phyloP scores from a whole-genome alignment of 2,113 vertebrate species.

The Atractosteus spatula region DNA sequence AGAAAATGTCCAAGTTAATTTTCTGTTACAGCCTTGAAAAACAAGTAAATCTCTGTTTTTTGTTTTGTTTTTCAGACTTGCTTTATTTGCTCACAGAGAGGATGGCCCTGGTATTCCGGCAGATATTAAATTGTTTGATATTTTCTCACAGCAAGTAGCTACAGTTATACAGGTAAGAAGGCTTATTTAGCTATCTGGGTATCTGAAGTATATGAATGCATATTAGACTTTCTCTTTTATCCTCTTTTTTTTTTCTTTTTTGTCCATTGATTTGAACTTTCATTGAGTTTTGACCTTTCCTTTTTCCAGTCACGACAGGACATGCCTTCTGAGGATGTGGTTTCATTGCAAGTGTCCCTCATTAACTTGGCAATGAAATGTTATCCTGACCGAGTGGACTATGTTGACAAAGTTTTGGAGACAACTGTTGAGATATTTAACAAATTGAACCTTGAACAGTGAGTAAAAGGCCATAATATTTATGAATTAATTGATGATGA shows the following conservation, averaged over 20 bases:
- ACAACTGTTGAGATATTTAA: slow-evolving; percentile 98
- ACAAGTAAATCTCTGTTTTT: neutral
- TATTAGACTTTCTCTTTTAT: neutral
- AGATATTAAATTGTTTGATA: slow-evolving; percentile 97
- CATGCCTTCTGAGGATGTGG: slow-evolving; percentile 97
- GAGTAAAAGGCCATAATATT: slow-evolving; percentile 51
- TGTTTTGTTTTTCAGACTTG: slow-evolving; percentile 64
- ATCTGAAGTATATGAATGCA: neutral
- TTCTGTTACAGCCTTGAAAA: neutral
- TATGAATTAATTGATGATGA: too few species aligned
- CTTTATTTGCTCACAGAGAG: slow-evolving; percentile 96
- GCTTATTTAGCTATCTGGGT: too few species aligned
- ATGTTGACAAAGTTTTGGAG: slow-evolving; percentile 95
- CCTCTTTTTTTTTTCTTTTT: neutral
- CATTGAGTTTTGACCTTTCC: neutral
- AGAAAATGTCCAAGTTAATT: too few species aligned
- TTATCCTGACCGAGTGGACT: slow-evolving; percentile 97
- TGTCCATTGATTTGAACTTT: neutral
- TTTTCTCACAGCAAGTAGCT: slow-evolving; percentile 98
- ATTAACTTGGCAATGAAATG: slow-evolving; percentile 98
- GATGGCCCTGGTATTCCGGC: slow-evolving; percentile 95
- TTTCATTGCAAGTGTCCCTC: slow-evolving; percentile 96
- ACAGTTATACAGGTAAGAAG: slow-evolving; percentile 89
- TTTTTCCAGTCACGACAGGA: slow-evolving; percentile 88
- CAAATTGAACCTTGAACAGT: slow-evolving; percentile 98